Conservation (phyloP, 2,113 vertebrate genomes). For the Catagonus wagneri region DNA sequence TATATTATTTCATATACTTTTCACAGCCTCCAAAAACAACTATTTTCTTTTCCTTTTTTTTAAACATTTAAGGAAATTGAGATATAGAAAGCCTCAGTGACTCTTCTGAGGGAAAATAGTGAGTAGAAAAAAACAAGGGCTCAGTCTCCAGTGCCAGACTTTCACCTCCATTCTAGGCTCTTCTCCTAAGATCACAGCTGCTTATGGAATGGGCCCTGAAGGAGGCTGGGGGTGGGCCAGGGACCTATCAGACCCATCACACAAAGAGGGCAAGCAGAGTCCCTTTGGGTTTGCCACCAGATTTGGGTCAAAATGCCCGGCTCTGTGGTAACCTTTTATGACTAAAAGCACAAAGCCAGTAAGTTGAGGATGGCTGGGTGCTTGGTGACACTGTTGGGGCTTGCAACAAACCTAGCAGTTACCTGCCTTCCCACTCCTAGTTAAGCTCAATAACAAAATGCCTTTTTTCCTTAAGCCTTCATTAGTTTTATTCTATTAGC, state of each 20-base stretch:
- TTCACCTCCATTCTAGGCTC: not conserved
- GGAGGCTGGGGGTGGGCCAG: not conserved
- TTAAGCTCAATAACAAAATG: not conserved
- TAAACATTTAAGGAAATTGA: not conserved
- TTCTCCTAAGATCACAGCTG: not conserved
- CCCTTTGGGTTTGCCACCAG: not conserved
- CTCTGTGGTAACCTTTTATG: not conserved
- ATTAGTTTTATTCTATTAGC: not conserved
- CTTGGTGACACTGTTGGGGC: not conserved
- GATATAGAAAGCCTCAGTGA: not conserved
- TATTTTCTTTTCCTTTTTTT: not conserved
- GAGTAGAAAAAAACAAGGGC: not conserved
- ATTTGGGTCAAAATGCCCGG: not conserved
- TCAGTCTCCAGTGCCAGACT: not conserved
- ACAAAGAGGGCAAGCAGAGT: not conserved
- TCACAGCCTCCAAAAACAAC: not conserved
- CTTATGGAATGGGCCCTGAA: not conserved
- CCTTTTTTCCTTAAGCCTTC: conserved; percentile 9
- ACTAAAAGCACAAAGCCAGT: not conserved
- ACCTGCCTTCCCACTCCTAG: not conserved
- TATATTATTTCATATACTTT: not conserved
- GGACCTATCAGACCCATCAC: not conserved
- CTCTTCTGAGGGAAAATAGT: not conserved
- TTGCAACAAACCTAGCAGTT: not conserved
- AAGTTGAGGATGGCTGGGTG: not conserved